phyloP scores from a whole-genome alignment of 2,888 invertebrate species.

The Nomada fabriciana region DNA sequence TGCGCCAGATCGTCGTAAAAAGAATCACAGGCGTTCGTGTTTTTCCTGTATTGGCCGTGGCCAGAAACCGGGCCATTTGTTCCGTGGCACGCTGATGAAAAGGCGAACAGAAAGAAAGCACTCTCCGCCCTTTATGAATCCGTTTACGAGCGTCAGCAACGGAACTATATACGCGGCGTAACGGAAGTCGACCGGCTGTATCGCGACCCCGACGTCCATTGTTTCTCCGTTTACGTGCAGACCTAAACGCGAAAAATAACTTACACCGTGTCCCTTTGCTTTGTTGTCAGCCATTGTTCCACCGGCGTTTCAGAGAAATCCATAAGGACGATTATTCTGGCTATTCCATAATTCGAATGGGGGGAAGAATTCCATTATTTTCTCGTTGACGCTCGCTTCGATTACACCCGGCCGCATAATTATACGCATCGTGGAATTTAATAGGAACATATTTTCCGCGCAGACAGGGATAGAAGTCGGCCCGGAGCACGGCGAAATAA shows the following conservation, averaged over 20 bases:
- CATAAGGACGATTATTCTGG: neutral
- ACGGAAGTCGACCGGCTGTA: constrained; percentile 56
- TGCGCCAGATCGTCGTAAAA: constrained; percentile 14
- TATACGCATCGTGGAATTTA: neutral
- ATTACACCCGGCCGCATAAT: neutral
- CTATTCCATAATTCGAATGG: too few species aligned
- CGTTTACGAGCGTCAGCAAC: constrained; percentile 47
- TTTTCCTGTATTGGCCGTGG: neutral
- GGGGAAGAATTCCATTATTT: neutral
- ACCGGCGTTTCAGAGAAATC: neutral
- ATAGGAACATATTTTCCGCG: neutral
- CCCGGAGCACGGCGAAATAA: constrained; percentile 40
- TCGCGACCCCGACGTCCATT: constrained; percentile 20
- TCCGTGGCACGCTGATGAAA: constrained; percentile 34
- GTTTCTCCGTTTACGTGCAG: constrained; percentile 43
- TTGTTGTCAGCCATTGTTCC: neutral
- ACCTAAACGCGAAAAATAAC: constrained; percentile 29
- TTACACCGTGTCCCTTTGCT: constrained; percentile 1
- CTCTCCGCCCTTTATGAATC: constrained; percentile 44
- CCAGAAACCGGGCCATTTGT: constrained; percentile 20
- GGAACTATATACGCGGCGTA: constrained; percentile 18
- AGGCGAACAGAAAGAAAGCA: constrained; percentile 18
- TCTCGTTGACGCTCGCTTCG: neutral
- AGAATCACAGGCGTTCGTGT: neutral
- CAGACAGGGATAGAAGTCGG: constrained; percentile 8